Base-by-base conservation (phyloP, 2,113 vertebrate genomes). In the Hucho hucho region DNA sequence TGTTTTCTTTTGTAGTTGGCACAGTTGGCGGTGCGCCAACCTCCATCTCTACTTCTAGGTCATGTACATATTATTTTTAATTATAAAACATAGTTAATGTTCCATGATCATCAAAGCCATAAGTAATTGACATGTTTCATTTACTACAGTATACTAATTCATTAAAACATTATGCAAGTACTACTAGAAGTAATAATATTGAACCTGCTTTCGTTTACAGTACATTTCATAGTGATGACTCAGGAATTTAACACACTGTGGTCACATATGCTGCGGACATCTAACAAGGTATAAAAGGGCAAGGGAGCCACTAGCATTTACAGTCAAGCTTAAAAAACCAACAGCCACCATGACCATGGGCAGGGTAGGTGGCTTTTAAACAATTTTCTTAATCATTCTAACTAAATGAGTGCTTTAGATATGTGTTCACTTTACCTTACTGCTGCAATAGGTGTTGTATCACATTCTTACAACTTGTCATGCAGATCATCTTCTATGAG, bases 401-500 rank as follows among this genome's bases (percentile, higher is more conserved):
- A 32, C n/a, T 25, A 70, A 26, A 25, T 70, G 5, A 68, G 20
- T 70, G 3, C 47, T 11, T 25, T 70, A 24, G 25, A 58, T 71
- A 49, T 49, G 47, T 49, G 47, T 49, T 49, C 1, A 49, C 47
- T 49, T 1, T 49, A 49, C 9, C 47, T 49, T 20, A 25, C 53
- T 28, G n/a, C n/a, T 22, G 61, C 61, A 3, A 70, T 25, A 69
- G 14, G 3, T 26, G 32, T 32, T 32, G 32, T 32, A 6, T 32
- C 1, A 1, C 32, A 32, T 32, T 26, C 22, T 6, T 67, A 67
- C 9, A 29, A 1, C 25, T 56, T 6, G 56, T 18, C 20, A 22
- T 18, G 56, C 25, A 79, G 70, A 75, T 73, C 43, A 70, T 66
- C 65, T 84, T 77, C 70, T 81, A 75, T 47, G 73, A 84, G 47